Conservation (phyloP, 2,113 vertebrate species). For the Ciconia boyciana region DNA sequence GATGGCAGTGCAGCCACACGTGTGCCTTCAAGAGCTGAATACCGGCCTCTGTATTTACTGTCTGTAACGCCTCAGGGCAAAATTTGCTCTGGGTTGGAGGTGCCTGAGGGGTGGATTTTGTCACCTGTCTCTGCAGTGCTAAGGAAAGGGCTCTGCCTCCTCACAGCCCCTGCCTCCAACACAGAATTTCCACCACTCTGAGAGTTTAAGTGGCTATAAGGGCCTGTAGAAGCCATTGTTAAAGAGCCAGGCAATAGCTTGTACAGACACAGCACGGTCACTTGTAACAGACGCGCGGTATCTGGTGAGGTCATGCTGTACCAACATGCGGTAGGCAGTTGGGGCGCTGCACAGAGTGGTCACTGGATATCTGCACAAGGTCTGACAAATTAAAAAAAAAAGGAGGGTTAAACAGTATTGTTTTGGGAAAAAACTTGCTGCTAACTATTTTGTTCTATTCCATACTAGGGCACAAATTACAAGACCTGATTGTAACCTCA, state of each 20-base stretch:
- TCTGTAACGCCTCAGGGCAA: not conserved
- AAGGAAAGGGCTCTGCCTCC: not conserved
- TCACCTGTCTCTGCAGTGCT: not conserved
- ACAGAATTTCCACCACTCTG: not conserved
- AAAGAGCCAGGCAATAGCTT: not conserved
- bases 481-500: not conserved
- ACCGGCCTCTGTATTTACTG: not conserved
- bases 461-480: not conserved
- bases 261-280: not conserved
- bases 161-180: not conserved
- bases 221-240: not conserved
- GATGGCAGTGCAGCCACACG: not conserved
- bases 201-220: not conserved
- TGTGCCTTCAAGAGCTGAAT: not conserved
- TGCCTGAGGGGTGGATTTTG: not conserved
- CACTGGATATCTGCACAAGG: constrained; percentile 73
- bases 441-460: not conserved
- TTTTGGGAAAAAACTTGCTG: not conserved
- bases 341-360: constrained; percentile 74
- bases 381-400: constrained; percentile 57
- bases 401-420: not conserved
- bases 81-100: not conserved
- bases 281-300: not conserved
- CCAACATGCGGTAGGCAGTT: constrained; percentile 75
- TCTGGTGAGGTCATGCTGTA: constrained; percentile 75